Evolutionary conservation across 2,797 vertebrate species (phyloP).

Genomic region (Micromesistius poutassou): DNA sequence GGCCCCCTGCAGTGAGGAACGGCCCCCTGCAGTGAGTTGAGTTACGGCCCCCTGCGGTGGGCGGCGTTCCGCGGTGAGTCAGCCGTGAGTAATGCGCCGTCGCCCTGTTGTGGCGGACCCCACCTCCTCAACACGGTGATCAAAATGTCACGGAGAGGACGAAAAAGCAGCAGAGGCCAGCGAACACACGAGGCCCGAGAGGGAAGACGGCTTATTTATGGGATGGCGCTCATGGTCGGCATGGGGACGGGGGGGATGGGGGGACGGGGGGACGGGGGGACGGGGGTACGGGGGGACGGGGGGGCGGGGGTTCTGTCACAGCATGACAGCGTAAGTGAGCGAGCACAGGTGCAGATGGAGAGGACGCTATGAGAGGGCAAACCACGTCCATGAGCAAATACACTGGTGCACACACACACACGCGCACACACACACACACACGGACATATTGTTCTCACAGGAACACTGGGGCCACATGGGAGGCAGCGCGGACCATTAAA

Average conservation of each 20-base stretch:
- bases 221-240: neutral
- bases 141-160: neutral
- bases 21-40: too few species aligned
- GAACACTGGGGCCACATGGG: slow-evolving; percentile 21
- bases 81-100: neutral
- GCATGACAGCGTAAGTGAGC: neutral
- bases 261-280: neutral
- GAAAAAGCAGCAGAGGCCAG: neutral
- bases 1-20: neutral
- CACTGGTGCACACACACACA: too few species aligned
- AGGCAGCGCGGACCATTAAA: slow-evolving; percentile 47
- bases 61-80: neutral
- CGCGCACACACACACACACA: neutral
- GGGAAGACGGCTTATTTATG: neutral
- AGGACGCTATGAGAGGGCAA: neutral
- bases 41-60: too few species aligned
- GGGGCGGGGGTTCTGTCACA: neutral
- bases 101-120: neutral
- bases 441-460: neutral
- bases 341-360: neutral
- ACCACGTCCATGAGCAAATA: too few species aligned
- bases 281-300: neutral
- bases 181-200: neutral
- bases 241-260: neutral
- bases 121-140: neutral